A percentile compares a stretch with the other conserved stretches of the same genome.
Conservation (phyloP, 2,888 invertebrate genomes). For the Mermis nigrescens region DNA sequence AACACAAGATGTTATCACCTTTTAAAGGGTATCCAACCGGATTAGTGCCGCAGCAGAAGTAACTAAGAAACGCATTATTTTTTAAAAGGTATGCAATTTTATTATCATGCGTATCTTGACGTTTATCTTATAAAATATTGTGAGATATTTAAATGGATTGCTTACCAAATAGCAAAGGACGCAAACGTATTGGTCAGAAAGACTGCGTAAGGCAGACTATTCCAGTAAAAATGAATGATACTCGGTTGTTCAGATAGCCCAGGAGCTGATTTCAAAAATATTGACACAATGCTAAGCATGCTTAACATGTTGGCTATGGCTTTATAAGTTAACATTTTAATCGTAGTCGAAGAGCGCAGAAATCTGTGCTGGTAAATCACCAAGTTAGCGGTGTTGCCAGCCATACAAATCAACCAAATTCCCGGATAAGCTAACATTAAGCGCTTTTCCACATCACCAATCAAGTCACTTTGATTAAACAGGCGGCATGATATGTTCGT, state of each 20-base stretch:
- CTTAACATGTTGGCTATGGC: conserved; percentile 9
- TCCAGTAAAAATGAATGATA: neutral
- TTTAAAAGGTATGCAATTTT: no score
- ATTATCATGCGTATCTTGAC: no score
- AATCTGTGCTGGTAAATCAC: conserved; percentile 6
- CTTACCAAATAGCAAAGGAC: conserved; percentile 10
- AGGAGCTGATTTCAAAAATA: neutral
- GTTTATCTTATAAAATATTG: no score
- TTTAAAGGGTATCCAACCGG: no score
- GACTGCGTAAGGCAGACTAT: neutral
- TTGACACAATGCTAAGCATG: neutral
- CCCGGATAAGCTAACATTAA: neutral
- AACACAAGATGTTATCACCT: no score
- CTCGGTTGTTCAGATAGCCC: neutral
- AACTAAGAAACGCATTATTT: no score
- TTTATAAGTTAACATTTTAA: conserved; percentile 7
- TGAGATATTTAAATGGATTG: no score
- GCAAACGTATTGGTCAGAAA: conserved; percentile 6
- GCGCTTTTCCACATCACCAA: neutral
- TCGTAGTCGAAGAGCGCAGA: conserved; percentile 10
- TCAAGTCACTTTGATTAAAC: no score
- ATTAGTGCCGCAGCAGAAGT: no score
- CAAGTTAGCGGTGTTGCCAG: conserved; percentile 3
- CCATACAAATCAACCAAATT: neutral
- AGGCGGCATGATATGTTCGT: no score